Evolutionary conservation across 2,797 vertebrate genomes (phyloP).

Genomic region (Melanogrammus aeglefinus): DNA sequence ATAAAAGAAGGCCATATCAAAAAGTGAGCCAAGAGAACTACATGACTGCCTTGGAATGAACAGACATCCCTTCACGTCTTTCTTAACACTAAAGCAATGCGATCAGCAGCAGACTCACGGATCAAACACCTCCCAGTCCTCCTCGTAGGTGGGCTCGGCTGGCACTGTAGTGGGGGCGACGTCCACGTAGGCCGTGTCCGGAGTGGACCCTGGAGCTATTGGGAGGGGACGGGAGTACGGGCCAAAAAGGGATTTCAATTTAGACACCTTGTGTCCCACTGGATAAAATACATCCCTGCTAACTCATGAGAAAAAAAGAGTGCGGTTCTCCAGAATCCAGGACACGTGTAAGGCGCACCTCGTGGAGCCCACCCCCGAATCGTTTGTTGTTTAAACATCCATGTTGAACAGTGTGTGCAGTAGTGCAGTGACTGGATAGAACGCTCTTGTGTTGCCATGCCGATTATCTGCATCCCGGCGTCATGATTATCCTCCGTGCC

Average conservation of each 20-base stretch:
- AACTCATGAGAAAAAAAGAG: neutral
- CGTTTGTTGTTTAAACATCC: no score
- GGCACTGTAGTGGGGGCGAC: conserved; percentile 75
- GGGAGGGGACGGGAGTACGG: conserved; percentile 18
- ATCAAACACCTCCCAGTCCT: conserved; percentile 99
- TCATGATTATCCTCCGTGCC: neutral
- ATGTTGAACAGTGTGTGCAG: no score
- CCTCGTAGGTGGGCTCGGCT: conserved; percentile 92
- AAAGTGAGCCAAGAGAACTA: no score
- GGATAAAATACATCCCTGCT: neutral
- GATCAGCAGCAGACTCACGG: conserved; percentile 81
- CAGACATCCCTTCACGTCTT: neutral
- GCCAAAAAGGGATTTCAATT: neutral
- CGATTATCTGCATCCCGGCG: neutral
- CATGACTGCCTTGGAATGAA: no score
- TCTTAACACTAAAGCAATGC: neutral
- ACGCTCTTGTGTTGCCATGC: neutral
- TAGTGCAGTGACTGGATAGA: neutral
- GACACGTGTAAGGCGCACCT: neutral
- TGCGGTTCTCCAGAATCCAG: no score
- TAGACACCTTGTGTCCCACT: neutral
- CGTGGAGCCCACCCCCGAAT: neutral
- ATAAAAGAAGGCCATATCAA: no score
- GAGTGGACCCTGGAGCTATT: conserved; percentile 84
- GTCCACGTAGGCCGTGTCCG: conserved; percentile 85